Evolutionary conservation across 2,113 vertebrate species (phyloP), one percentile per base, ranked within the genome.

Genomic region (Irena cyanogastra): DNA sequence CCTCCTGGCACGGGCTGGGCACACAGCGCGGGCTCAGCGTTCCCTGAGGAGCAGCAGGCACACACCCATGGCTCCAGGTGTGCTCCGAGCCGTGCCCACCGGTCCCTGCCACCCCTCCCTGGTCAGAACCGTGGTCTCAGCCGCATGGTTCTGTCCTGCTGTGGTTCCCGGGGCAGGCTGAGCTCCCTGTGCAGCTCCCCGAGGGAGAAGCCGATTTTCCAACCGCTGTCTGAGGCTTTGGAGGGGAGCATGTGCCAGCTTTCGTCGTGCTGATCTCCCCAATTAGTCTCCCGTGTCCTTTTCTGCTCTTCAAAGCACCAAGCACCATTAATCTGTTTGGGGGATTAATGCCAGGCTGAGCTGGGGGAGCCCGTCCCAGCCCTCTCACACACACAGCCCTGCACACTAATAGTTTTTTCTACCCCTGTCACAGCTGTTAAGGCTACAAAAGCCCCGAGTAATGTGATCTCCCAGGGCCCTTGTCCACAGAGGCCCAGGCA

Each of bases 211-310:
- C 27, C 0, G 5, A 37, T 90, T 71, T 77, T 68, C 28, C 9
- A 47, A 9, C 11, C 5, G 0, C n/a, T 3, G 10, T 15, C 80
- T 78, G 78, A n/a, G 30, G 63, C n/a, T 56, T 8, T 16, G 5
- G 4, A n/a, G 44, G 33, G 8, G 42, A 60, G 66, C 68, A 57
- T 7, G 3, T 30, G 45, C 56, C 0, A 4, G 45, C 37, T 65
- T 78, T 71, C 4, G 0, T 68, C 11, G 26, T 78, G 88, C 82
- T 91, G 93, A 90, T 96, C 87, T 87, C 83, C 68, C 91, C 92
- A 95, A 31, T 97, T 96, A 95, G 93, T 95, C 53, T 91, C 92
- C 92, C 83, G 35, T 93, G 91, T 97, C 91, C 52, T 75, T 94
- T 95, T 80, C 74, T 89, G 13, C 33, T 83, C 86, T 96, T 94